Evolutionary conservation across 2,797 vertebrate genomes (phyloP).

Genomic region (Hoplostethus atlanticus): DNA sequence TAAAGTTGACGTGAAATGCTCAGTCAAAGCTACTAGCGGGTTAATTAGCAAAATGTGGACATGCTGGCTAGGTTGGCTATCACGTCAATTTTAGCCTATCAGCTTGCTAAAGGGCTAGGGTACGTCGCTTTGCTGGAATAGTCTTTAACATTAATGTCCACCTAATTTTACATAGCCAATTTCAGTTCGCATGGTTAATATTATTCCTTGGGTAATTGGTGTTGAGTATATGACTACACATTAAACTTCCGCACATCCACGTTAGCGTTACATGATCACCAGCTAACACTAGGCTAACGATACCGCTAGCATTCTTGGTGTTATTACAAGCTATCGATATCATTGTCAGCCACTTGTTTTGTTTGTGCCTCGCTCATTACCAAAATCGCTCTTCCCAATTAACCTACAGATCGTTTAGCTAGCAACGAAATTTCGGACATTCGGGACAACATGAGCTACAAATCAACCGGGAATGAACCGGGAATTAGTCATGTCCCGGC

Average conservation of each 20-base stretch:
- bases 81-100: conserved; percentile 25
- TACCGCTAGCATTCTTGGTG: conserved; percentile 31
- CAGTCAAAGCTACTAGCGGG: conserved; percentile 13
- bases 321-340: conserved; percentile 24
- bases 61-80: conserved; percentile 23
- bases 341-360: conserved; percentile 26
- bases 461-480: neutral
- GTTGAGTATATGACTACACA: too few relatives aligned
- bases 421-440: neutral
- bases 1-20: neutral
- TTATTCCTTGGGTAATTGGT: too few relatives aligned
- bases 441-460: neutral
- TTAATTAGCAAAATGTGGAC: conserved; percentile 34
- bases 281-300: conserved; percentile 49
- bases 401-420: rapidly evolving
- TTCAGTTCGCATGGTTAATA: too few relatives aligned
- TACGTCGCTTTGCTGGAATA: conserved; percentile 19
- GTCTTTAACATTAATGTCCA: neutral
- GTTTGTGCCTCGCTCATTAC: neutral
- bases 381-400: neutral
- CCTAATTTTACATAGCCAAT: too few relatives aligned
- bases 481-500: conserved; percentile 35
- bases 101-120: conserved; percentile 28
- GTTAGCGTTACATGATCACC: neutral
- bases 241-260: neutral